Percentiles rank a stretch among this genome's conserved stretches.
Conservation (phyloP, 2,113 vertebrate genomes). For the Circaetus gallicus region DNA sequence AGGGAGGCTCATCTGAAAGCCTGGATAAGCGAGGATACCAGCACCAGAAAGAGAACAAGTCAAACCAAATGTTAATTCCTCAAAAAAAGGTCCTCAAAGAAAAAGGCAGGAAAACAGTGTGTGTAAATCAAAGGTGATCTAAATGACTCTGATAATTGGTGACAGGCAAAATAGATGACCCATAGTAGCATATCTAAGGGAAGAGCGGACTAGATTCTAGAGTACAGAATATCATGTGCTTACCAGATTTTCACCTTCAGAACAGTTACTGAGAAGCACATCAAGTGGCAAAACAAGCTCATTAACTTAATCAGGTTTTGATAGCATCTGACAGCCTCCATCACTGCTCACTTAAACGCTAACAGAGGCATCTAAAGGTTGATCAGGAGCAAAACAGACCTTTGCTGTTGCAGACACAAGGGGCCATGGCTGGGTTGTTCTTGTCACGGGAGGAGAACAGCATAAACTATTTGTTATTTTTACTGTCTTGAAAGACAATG, state of each 20-base stretch:
- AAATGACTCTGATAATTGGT: background rate
- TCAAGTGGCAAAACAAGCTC: conserved; percentile 27
- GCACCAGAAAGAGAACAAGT: background rate
- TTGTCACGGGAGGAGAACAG: rapidly evolving
- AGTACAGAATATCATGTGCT: background rate
- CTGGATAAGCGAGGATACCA: rapidly evolving
- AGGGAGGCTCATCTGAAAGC: background rate
- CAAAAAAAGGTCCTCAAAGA: background rate
- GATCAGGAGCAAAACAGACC: background rate
- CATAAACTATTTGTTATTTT: background rate
- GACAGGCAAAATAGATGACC: background rate
- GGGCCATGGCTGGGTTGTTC: background rate
- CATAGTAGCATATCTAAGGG: background rate
- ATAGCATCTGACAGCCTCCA: conserved; percentile 7
- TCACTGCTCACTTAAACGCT: background rate
- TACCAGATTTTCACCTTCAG: conserved; percentile 35
- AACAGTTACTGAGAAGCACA: background rate
- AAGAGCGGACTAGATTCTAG: background rate
- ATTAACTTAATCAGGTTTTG: conserved; percentile 47
- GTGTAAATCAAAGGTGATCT: background rate
- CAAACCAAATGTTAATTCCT: background rate
- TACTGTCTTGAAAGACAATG: background rate
- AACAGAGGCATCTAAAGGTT: conserved; percentile 36
- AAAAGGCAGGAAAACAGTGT: background rate
- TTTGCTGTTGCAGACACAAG: background rate